Evolutionary conservation across 2,888 invertebrate species (phyloP).

Genomic region (Lasioglossum vierecki): DNA sequence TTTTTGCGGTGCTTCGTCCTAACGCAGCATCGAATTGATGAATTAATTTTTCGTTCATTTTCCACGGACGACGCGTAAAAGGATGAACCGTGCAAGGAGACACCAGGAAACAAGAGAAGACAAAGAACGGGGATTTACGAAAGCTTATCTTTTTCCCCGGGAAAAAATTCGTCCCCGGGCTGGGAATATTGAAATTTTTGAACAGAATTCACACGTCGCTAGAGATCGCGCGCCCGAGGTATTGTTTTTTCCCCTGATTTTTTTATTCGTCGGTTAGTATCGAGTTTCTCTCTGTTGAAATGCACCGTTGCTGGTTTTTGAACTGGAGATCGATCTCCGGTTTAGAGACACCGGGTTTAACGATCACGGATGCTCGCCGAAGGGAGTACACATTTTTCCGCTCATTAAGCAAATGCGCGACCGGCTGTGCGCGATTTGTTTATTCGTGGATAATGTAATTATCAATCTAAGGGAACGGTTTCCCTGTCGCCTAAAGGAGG

Average conservation of each 20-base stretch:
- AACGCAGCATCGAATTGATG: neutral
- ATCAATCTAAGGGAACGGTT: neutral
- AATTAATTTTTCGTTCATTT: neutral
- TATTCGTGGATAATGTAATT: slow-evolving; percentile 7
- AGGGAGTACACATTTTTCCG: slow-evolving; percentile 13
- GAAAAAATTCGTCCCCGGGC: neutral
- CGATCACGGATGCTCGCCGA: slow-evolving; percentile 5
- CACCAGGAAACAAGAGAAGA: slow-evolving; percentile 9
- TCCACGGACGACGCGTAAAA: neutral
- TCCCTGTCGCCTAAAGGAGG: neutral
- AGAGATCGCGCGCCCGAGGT: neutral
- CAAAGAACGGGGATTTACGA: slow-evolving; percentile 2
- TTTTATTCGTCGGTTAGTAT: neutral
- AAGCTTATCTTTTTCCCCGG: neutral
- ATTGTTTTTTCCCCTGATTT: neutral
- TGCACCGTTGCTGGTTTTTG: slow-evolving; percentile 1
- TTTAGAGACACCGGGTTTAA: neutral
- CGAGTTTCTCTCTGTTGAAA: neutral
- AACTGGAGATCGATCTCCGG: neutral
- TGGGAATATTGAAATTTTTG: slow-evolving; percentile 12
- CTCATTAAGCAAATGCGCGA: slow-evolving; percentile 8
- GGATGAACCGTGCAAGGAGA: neutral
- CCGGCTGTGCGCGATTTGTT: neutral
- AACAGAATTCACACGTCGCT: slow-evolving; percentile 3
- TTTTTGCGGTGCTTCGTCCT: neutral